Conservation (phyloP, 2,888 invertebrate species). For the Synanthedon tipuliformis region DNA sequence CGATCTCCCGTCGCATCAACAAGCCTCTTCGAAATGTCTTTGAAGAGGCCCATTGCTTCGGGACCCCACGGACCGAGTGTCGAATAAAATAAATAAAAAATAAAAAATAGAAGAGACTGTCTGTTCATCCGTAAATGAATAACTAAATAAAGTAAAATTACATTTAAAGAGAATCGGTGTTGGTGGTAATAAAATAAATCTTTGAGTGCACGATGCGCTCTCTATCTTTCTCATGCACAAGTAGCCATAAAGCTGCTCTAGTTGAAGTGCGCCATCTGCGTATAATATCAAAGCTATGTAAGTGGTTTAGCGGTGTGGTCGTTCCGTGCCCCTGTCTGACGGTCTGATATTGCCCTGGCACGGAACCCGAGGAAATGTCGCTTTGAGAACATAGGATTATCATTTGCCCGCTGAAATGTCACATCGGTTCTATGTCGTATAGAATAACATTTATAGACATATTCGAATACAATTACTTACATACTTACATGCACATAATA, state of each 20-base stretch:
- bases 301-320: background rate
- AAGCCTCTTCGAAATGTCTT: no score
- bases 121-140: no score
- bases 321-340: slow-evolving; percentile 5
- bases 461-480: no score
- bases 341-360: slow-evolving; percentile 23
- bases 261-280: background rate
- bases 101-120: no score
- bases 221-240: slow-evolving; percentile 3
- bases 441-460: no score
- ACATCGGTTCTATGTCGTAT: background rate
- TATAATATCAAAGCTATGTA: background rate
- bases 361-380: slow-evolving; percentile 20
- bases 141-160: no score
- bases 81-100: no score
- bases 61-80: no score
- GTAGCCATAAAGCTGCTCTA: slow-evolving; percentile 4
- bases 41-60: no score
- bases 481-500: slow-evolving; percentile 1
- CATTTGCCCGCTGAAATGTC: slow-evolving; percentile 8
- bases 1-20: no score
- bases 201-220: background rate
- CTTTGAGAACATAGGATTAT: slow-evolving; percentile 15
- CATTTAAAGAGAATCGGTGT: no score
- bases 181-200: background rate